Evolutionary conservation across 2,113 vertebrate genomes (phyloP), one percentile per base, ranked within the genome.

Genomic region (Nestor notabilis): DNA sequence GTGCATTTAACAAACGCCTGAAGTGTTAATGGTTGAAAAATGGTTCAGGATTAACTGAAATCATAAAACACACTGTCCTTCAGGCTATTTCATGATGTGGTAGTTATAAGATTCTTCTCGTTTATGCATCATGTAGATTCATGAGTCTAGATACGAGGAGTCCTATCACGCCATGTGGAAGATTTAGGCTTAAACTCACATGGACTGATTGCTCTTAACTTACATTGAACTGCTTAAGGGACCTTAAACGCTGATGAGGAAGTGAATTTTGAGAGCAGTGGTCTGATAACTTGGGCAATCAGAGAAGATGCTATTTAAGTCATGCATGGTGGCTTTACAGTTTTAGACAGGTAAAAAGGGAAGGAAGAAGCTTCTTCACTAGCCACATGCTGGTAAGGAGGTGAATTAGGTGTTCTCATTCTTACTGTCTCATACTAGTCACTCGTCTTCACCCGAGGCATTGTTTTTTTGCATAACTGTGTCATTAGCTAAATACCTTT

Each of bases 111-210:
- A 58, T 15, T 69, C 19, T 15, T 37, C 31, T 86, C 35, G 13
- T 81, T 83, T 86, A 44, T 80, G 52, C 17, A 21, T 65, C 25
- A 39, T 1, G 2, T 47, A 61, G 14, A 18, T 91, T 44, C 6
- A 4, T 56, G 33, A 80, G 29, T 60, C 43, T 35, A 44, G 50
- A 27, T 52, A 21, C 31, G 27, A 78, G 63, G 31, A 64, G 18
- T 70, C 17, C 14, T 49, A 1, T 46, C n/a, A 25, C 56, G 14
- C 43, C 0, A 0, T 8, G 13, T 43, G 44, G 18, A 50, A 86
- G 47, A 50, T 58, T 71, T 25, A 90, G 61, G 43, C 56, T 72
- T 60, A 58, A 78, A 46, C 23, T 79, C 33, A 27, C 7, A 5
- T 39, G 33, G 13, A 28, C 16, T 46, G 20, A 43, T 64, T 71